Base-by-base conservation (phyloP, 1,140 invertebrate species). In the Bombus cullumanus region DNA sequence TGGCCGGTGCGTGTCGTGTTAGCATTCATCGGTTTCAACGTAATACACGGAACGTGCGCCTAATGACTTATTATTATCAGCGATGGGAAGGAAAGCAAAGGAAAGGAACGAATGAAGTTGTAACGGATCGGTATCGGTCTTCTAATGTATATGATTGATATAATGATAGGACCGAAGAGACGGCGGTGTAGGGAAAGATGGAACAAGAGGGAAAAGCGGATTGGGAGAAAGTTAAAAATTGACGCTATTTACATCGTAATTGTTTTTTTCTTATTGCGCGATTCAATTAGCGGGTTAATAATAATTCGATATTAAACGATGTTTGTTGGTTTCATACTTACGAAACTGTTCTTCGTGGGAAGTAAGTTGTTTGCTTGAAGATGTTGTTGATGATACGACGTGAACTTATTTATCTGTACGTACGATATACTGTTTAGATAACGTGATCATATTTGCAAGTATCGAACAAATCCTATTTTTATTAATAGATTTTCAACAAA, bases 21-120 rank as follows among this genome's bases (percentile, higher is more conserved):
- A 59, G 57, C 74, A 37, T 59, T 34, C 74, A 76, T 76, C 74
- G 74, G 57, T 75, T 53, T 15, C 31, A 3, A 75, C 73, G 41
- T 75, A 53, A 75, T 31, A 57, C 73, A 75, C 31, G 73, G 18
- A 76, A 76, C 74, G 74, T 76, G 74, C 74, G 47, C 74, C 74
- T 76, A 76, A 76, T 76, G 34, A 31, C 53, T 57, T 53, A 76
- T 57, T 76, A 76, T 76, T 76, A 57, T 41, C 39, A 72, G 15
- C 25, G 25, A 41, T 8, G 59, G 59, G 12, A 62, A 28, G 28
- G 28, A n/a, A n/a, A 62, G 59, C 3, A 12, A 62, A 62, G 59
- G 10, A 62, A 62, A 62, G 68, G 34, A 31, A 74, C 74, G 74
- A 59, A 76, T 76, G 47, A 59, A 76, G 74, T 76, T 76, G 74